Evolutionary conservation across 2,888 invertebrate species (phyloP).

Genomic region (Brenthis daphne): DNA sequence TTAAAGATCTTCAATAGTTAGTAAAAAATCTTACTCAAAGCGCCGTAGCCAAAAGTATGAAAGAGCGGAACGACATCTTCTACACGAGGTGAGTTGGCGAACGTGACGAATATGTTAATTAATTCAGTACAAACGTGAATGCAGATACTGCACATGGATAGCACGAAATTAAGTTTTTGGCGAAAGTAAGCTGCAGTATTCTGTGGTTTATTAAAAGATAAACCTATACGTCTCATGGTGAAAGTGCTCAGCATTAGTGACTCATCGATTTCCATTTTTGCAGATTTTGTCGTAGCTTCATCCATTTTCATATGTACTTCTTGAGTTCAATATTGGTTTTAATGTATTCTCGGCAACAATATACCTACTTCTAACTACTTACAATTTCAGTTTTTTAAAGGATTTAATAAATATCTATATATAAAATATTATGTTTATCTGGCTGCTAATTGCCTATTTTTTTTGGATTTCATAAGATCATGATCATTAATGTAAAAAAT

Average conservation of each 20-base stretch:
- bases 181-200: constrained; percentile 47
- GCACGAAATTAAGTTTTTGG: constrained; percentile 63
- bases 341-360: constrained; percentile 1
- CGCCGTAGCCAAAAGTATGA: constrained; percentile 74
- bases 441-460: too few species aligned
- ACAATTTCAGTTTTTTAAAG: neutral
- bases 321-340: neutral
- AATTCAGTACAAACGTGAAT: constrained; percentile 74
- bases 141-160: constrained; percentile 61
- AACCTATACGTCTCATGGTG: constrained; percentile 65
- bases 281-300: constrained; percentile 49
- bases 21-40: constrained; percentile 61
- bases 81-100: constrained; percentile 68
- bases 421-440: neutral
- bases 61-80: constrained; percentile 75
- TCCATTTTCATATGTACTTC: constrained; percentile 49
- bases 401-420: constrained; percentile 27
- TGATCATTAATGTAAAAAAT: too few species aligned
- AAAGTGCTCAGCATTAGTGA: constrained; percentile 61
- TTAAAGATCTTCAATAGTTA: constrained; percentile 19
- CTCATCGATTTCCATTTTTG: constrained; percentile 64
- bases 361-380: neutral
- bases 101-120: constrained; percentile 64
- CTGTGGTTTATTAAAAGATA: constrained; percentile 59
- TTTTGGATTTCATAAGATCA: too few species aligned